A percentile compares a stretch with the other conserved stretches of the same genome.
phyloP scores from a whole-genome alignment of 2,888 invertebrate species.

The Drosophila limbata region DNA sequence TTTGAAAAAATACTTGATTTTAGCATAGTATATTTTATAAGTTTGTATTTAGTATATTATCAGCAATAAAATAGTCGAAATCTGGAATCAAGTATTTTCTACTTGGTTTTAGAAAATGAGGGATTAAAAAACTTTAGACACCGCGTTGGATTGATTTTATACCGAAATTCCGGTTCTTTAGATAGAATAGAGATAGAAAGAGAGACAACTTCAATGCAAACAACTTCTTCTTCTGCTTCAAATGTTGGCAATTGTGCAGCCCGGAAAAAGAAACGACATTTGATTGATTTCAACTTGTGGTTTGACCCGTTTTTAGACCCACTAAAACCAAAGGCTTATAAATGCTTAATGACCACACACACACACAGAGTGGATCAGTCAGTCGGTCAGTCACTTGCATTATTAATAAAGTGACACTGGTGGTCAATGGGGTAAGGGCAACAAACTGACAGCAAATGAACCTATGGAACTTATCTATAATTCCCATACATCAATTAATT shows the following conservation, averaged over 20 bases:
- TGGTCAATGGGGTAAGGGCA: neutral
- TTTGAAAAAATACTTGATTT: too few relatives aligned
- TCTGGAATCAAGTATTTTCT: too few relatives aligned
- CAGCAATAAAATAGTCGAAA: too few relatives aligned
- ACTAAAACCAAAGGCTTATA: constrained; percentile 19
- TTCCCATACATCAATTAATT: constrained; percentile 11
- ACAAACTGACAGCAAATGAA: neutral
- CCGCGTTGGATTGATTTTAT: too few relatives aligned
- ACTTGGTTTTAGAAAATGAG: too few relatives aligned
- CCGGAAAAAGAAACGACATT: constrained; percentile 22
- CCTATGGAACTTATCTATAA: neutral
- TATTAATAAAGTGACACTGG: constrained; percentile 15
- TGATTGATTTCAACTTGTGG: constrained; percentile 40
- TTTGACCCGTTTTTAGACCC: constrained; percentile 17
- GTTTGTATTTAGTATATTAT: too few relatives aligned
- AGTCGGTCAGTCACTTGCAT: constrained; percentile 8
- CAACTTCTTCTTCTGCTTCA: neutral
- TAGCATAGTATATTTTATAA: too few relatives aligned
- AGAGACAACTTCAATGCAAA: neutral
- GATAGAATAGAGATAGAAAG: neutral
- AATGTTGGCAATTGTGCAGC: constrained; percentile 22
- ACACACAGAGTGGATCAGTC: neutral
- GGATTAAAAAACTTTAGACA: too few relatives aligned
- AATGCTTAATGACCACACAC: constrained; percentile 32
- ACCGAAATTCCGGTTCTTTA: too few relatives aligned